phyloP scores from a whole-genome alignment of 2,113 vertebrate species.

The Epinephelus moara region DNA sequence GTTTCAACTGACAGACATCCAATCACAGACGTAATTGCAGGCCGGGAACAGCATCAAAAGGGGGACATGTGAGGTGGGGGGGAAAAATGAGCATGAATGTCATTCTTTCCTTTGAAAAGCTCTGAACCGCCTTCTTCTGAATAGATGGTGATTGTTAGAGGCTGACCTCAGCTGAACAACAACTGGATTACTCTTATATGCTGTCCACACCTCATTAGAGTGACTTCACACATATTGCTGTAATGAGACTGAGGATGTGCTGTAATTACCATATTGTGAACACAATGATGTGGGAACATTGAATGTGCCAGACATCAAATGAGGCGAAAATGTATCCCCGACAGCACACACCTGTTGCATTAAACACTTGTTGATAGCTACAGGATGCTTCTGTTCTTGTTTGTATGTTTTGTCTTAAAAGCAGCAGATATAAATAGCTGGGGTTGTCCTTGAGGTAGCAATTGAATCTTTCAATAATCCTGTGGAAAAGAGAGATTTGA shows the following conservation, averaged over 20 bases:
- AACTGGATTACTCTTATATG: background rate
- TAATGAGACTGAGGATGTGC: background rate
- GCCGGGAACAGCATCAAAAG: background rate
- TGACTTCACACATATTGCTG: background rate
- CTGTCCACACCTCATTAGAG: constrained; percentile 10
- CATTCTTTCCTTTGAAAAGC: constrained; percentile 4
- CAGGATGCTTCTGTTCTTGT: background rate
- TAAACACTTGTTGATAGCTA: background rate
- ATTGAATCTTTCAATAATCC: background rate
- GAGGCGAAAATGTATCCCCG: background rate
- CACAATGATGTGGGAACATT: background rate
- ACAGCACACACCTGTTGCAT: constrained; percentile 5
- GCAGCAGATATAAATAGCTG: background rate
- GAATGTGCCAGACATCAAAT: background rate
- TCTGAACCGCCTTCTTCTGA: background rate
- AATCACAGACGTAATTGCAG: background rate
- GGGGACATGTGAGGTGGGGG: background rate
- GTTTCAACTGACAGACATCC: constrained; percentile 21
- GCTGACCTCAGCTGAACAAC: background rate
- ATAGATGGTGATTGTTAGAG: constrained; percentile 33
- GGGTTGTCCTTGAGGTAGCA: no score
- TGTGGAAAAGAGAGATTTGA: background rate
- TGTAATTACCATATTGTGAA: background rate
- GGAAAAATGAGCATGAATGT: background rate
- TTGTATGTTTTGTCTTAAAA: background rate